Conservation (phyloP, 2,888 invertebrate genomes). For the Opisthograptis luteolata region DNA sequence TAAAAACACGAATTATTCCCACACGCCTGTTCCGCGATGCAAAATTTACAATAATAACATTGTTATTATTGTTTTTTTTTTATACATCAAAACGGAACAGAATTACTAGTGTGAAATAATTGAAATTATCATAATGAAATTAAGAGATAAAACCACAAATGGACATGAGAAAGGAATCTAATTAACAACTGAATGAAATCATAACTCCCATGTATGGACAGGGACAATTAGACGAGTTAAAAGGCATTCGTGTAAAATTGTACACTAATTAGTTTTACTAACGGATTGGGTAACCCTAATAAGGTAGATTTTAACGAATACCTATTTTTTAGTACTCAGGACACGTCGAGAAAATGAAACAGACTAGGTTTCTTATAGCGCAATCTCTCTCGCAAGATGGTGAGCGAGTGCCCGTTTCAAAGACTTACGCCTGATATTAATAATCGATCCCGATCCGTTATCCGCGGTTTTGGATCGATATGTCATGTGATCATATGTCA, state of each 20-base stretch:
- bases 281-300: not conserved
- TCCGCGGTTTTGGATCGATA: no score
- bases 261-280: not conserved
- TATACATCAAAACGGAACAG: slow-evolving; percentile 18
- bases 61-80: no score
- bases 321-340: not conserved
- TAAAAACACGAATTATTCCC: no score
- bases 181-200: slow-evolving; percentile 1
- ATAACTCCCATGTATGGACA: not conserved
- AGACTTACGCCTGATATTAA: no score
- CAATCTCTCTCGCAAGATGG: no score
- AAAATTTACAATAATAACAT: not conserved
- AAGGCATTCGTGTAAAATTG: not conserved
- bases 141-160: slow-evolving; percentile 13
- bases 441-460: no score
- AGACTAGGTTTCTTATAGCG: no score
- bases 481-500: no score
- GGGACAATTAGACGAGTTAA: not conserved
- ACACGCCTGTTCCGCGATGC: not conserved
- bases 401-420: no score
- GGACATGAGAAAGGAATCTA: slow-evolving; percentile 3
- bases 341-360: not conserved
- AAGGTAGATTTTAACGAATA: not conserved
- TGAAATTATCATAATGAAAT: slow-evolving; percentile 18
- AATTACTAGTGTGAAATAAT: slow-evolving; percentile 4